Base-by-base conservation (phyloP, 2,888 invertebrate genomes). In the Stenolophus ochropezus region DNA sequence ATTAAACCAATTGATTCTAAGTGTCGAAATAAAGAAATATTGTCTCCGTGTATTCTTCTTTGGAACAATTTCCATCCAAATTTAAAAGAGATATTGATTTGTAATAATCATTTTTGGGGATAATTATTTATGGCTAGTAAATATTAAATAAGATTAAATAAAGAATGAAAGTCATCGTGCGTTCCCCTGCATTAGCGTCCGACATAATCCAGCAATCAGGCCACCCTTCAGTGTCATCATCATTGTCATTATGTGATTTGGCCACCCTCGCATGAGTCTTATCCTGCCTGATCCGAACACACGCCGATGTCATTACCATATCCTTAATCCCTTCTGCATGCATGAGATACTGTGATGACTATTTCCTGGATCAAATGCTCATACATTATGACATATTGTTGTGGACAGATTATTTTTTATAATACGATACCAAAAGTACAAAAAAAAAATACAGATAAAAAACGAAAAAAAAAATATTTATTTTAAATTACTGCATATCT, bases 171-270 rank as follows among this genome's bases (percentile, higher is more conserved):
- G 6, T 42, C 11, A 42, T 42, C 2, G 11, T 8, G 20, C 33
- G 1, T 6, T 2, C 11, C 8, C 33, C 11, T 8, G 8, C 2
- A 42, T 33, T 42, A 42, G 6, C 11, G 8, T 42, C 11, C 33
- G 33, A 42, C 11, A 42, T 42, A 42, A 42, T 42, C 27, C 21
- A 14, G 6, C 20, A 69, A 69, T 69, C 65, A 69, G 16, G 16
- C 16, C 27, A 20, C 65, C 65, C 33, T 33, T 16, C 33, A 27
- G 27, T 69, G 65, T 69, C 33, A 33, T 69, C 27, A 18, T 69
- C 33, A 33, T 33, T 27, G 65, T 18, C 65, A 25, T 27, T 33
- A 69, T 69, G 27, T 69, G 27, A 69, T 69, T 69, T 69, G 33
- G 65, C 14, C 65, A 69, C 20, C 11, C 65, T 8, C 27, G 33